These are phyloP conservation scores for Trissolcus japonicus DNA, from an alignment of 2,888 invertebrate species.

Conservation along the genomic window DNA sequence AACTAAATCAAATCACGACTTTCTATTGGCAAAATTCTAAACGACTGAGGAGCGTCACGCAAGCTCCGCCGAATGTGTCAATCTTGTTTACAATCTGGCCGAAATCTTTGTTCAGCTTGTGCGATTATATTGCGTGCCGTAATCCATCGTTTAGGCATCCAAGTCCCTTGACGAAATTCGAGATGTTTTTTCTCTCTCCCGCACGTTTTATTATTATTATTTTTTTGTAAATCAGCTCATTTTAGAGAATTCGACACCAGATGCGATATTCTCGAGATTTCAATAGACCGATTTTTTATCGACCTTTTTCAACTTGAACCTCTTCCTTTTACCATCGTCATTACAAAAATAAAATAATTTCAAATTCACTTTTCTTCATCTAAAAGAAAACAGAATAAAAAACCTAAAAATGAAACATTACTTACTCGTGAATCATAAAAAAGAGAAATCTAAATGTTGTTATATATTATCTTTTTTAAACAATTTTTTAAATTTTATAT, in stretches of 20 bases:
- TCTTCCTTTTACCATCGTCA: constrained; percentile 16
- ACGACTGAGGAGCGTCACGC: constrained; percentile 13
- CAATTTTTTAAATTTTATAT: no score
- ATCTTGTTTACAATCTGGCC: constrained; percentile 46
- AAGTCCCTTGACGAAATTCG: constrained; percentile 44
- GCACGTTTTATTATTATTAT: no score
- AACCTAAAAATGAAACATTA: no score
- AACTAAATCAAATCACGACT: constrained; percentile 33
- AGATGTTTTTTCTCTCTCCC: constrained; percentile 27
- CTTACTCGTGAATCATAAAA: no score
- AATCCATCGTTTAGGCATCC: constrained; percentile 30
- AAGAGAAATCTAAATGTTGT: no score
- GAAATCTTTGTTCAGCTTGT: constrained; percentile 43
- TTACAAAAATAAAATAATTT: constrained; percentile 8
- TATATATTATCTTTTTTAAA: no score
- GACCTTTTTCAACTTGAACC: constrained; percentile 29
- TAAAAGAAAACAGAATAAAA: no score
- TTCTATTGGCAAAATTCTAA: constrained; percentile 13
- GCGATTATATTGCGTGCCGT: constrained; percentile 38
- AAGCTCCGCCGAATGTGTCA: constrained; percentile 38
- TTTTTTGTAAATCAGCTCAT: no score
- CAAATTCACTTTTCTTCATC: no score
- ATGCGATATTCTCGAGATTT: constrained; percentile 1
- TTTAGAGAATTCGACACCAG: not conserved
- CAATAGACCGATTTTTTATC: not conserved